Evolutionary conservation across 2,888 invertebrate species (phyloP).

Genomic region (Phortica magna): DNA sequence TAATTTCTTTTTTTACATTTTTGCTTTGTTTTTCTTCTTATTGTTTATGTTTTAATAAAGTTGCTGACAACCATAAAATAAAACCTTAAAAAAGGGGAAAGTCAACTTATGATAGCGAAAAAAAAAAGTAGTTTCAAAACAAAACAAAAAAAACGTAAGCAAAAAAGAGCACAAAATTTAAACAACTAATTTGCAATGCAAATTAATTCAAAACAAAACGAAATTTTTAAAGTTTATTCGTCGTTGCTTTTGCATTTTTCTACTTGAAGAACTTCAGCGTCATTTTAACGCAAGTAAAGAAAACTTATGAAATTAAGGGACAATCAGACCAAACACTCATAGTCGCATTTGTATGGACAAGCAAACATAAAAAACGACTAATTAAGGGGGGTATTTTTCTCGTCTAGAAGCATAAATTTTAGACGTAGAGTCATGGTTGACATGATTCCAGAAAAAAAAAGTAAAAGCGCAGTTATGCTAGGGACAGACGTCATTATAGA

Average conservation of each 20-base stretch:
- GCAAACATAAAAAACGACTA: too few species aligned
- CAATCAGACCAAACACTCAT: too few species aligned
- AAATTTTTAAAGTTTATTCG: constrained; percentile 10
- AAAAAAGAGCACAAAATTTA: constrained; percentile 2
- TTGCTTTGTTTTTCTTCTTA: background rate
- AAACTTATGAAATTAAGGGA: background rate
- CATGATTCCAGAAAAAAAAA: too few species aligned
- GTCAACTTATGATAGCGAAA: background rate
- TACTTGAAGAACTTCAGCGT: constrained; percentile 15
- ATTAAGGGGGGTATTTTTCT: too few species aligned
- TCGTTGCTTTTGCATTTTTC: background rate
- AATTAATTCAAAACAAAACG: constrained; percentile 2
- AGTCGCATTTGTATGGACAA: too few species aligned
- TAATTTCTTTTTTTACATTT: constrained; percentile 9
- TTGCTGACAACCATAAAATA: constrained; percentile 7
- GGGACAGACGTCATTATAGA: too few species aligned
- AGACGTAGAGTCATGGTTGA: too few species aligned
- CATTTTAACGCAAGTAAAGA: background rate
- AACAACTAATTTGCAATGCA: constrained; percentile 28
- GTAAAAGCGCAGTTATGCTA: too few species aligned
- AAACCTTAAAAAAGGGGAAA: background rate
- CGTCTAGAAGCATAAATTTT: too few species aligned
- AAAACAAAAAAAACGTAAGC: background rate
- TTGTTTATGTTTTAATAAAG: constrained; percentile 16
- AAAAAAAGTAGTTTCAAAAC: background rate